phyloP scores from a whole-genome alignment of 2,888 invertebrate genomes.

The Cybosia mesomella region DNA sequence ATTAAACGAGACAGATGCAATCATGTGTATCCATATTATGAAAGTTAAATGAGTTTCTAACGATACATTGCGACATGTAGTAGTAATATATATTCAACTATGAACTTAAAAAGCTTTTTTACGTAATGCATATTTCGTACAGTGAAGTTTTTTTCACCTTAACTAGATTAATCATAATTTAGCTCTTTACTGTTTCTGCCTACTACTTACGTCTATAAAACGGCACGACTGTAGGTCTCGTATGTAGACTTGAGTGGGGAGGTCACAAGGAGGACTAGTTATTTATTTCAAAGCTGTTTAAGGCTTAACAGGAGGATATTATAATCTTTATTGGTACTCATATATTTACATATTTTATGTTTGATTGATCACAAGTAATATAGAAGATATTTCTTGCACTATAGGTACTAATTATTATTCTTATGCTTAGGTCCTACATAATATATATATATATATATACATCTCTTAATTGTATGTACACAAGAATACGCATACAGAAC shows the following conservation, averaged over 20 bases:
- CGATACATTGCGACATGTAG: constrained; percentile 55
- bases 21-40: constrained; percentile 56
- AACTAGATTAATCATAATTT: not conserved
- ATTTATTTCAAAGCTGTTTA: too few species aligned
- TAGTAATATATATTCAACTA: constrained; percentile 61
- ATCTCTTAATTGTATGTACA: too few species aligned
- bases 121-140: constrained; percentile 47
- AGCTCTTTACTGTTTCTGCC: not conserved
- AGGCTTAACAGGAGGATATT: too few species aligned
- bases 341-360: too few species aligned
- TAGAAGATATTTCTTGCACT: too few species aligned
- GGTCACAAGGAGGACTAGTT: too few species aligned
- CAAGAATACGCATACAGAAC: too few species aligned
- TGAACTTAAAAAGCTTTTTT: constrained; percentile 67
- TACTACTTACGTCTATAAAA: not conserved
- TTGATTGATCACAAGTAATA: too few species aligned
- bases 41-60: constrained; percentile 60
- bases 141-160: not conserved
- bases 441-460: too few species aligned
- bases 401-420: too few species aligned
- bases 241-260: not conserved
- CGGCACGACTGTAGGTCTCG: not conserved
- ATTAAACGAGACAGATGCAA: constrained; percentile 48
- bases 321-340: too few species aligned
- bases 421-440: too few species aligned